Evolutionary conservation across 2,797 vertebrate genomes (phyloP), one percentile per base, ranked within the genome.

Genomic region (Sebastes elongatus): DNA sequence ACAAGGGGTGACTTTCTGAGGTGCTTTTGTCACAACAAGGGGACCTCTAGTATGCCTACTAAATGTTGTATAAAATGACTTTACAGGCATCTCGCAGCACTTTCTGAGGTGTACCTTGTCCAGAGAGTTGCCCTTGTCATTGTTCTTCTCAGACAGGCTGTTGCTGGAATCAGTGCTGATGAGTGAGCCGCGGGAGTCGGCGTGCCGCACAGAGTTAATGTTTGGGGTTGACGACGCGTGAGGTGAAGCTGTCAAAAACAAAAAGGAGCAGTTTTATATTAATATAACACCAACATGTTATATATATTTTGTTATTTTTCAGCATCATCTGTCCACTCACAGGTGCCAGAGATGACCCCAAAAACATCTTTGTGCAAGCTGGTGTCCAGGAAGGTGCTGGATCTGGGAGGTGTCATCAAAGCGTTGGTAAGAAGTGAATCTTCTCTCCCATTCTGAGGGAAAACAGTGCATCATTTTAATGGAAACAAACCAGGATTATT

Each of bases 271-370:
- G 28, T 46, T 68, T 70, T 16, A 42, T 49, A 11, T 61, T 18
- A 9, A 23, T 16, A 22, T 46, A 3, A 27, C 79, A 38, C 30
- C 6, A 8, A 49, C 49, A 33, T 13, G 4, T 53, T 13, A n/a
- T 4, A 42, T 20, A 35, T n/a, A 14, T 14, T 27, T 42, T 3
- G 14, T 16, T 3, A 57, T 11, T 18, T 49, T 52, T 30, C 11
- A 60, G 20, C 4, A 7, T 68, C 2, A 10, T 38, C 7, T 60
- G 7, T 57, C 33, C 20, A 71, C 90, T 89, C 73, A 99, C 98
- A 96, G 64, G 98, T 97, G 91, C 98, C 98, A n/a, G 98, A 99
- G 77, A 99, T 99, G 72, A 95, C 98, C 28, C 98, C 98, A 88
- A 99, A 97, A 7, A 99, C 94, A 74, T 99, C 98, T 94, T 98